A percentile compares a stretch with the other conserved stretches of the same genome.
Evolutionary conservation across 2,888 invertebrate genomes (phyloP).

Genomic region (Clusia tigrina): DNA sequence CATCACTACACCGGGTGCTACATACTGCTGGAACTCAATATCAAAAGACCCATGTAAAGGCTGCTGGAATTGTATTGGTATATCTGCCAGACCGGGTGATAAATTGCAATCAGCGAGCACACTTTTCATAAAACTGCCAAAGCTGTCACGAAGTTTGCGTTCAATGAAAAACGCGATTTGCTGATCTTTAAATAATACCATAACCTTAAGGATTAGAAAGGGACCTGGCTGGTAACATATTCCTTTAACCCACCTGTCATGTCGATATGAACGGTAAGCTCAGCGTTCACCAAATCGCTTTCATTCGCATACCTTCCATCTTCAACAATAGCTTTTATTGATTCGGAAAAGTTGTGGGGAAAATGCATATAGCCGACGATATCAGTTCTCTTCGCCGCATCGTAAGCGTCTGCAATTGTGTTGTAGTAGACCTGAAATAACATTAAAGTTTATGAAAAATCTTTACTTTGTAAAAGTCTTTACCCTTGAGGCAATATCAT

Average conservation of each 20-base stretch:
- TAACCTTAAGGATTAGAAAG: background rate
- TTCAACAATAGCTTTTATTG: constrained; percentile 69
- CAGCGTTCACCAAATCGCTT: constrained; percentile 69
- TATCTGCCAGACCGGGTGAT: constrained; percentile 67
- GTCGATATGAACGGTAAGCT: constrained; percentile 76
- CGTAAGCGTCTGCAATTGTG: constrained; percentile 67
- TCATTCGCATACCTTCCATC: constrained; percentile 69
- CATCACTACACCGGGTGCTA: constrained; percentile 85
- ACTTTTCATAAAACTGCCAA: constrained; percentile 72
- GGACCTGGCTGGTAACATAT: background rate
- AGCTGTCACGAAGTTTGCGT: constrained; percentile 73
- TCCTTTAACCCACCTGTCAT: constrained; percentile 74
- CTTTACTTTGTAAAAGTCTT: constrained; percentile 35
- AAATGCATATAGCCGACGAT: constrained; percentile 75
- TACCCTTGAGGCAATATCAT: constrained; percentile 68
- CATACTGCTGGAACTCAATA: constrained; percentile 79
- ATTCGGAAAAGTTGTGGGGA: constrained; percentile 75
- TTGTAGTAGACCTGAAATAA: constrained; percentile 66
- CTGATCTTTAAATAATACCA: constrained; percentile 71
- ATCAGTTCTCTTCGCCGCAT: constrained; percentile 67
- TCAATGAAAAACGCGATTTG: constrained; percentile 82
- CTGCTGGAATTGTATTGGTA: constrained; percentile 74
- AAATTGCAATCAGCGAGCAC: constrained; percentile 73
- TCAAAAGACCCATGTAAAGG: constrained; percentile 76
- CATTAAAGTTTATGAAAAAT: background rate